These are phyloP conservation scores for Oscheius sp. DNA, from an alignment of 2,888 invertebrate genomes.

Conservation along the genomic window DNA sequence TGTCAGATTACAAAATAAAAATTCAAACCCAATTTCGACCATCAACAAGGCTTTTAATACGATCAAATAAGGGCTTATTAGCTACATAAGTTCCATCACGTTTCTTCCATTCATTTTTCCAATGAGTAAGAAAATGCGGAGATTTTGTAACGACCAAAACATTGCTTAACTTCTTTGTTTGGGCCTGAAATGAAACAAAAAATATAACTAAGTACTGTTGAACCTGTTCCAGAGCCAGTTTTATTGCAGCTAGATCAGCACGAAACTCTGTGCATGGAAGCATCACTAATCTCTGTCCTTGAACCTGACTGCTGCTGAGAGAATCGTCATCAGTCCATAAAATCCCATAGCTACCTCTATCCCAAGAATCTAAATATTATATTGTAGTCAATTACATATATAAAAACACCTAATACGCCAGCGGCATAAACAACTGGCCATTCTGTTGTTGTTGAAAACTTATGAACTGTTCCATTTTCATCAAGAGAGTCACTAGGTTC, in stretches of 20 bases:
- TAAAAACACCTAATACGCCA: too few species aligned
- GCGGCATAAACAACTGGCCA: too few species aligned
- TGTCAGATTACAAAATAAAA: not conserved
- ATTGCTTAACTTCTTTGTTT: not conserved
- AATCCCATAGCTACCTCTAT: too few species aligned
- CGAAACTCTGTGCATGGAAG: constrained; percentile 51
- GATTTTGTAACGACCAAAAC: not conserved
- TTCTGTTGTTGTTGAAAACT: too few species aligned
- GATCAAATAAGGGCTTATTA: constrained; percentile 17
- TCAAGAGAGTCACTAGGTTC: too few species aligned
- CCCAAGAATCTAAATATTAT: too few species aligned
- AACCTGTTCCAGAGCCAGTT: constrained; percentile 46
- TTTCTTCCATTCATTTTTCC: constrained; percentile 16
- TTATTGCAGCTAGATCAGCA: constrained; percentile 51
- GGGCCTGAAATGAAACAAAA: not conserved
- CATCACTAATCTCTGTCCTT: constrained; percentile 36
- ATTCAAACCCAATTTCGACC: not conserved
- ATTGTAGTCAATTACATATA: too few species aligned
- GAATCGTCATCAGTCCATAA: too few species aligned
- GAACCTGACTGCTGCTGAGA: too few species aligned
- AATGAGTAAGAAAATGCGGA: constrained; percentile 6
- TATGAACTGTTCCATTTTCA: too few species aligned
- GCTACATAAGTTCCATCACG: not conserved
- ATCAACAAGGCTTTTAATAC: constrained; percentile 11
- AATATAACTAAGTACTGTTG: too few species aligned